phyloP scores from a whole-genome alignment of 2,113 vertebrate species.

The Meriones unguiculatus region DNA sequence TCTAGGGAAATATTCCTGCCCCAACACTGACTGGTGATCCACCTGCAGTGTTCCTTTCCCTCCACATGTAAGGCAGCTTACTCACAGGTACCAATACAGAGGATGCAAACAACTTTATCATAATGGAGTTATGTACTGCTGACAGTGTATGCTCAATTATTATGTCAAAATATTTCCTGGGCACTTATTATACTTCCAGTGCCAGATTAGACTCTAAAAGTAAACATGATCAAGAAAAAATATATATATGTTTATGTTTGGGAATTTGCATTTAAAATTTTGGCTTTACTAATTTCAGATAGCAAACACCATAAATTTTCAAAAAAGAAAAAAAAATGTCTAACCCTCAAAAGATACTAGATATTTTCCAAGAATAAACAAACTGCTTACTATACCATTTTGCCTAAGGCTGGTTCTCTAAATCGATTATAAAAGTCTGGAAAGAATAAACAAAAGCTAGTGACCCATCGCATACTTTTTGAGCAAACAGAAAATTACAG shows the following conservation, averaged over 20 bases:
- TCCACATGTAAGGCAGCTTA: background rate
- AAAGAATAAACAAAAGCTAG: conserved; percentile 47
- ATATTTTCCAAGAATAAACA: background rate
- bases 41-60: background rate
- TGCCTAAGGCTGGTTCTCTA: conserved; percentile 33
- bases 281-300: conserved; percentile 12
- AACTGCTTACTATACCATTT: conserved; percentile 15
- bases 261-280: conserved; percentile 24
- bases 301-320: background rate
- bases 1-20: background rate
- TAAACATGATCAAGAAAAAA: background rate
- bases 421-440: conserved; percentile 26
- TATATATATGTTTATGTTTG: background rate
- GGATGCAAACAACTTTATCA: background rate
- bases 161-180: conserved; percentile 3
- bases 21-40: background rate
- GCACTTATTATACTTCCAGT: background rate
- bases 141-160: background rate
- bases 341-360: background rate
- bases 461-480: background rate
- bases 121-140: background rate
- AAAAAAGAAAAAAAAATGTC: background rate
- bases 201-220: conserved; percentile 6
- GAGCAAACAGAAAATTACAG: conserved; percentile 28
- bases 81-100: background rate